Conservation (phyloP, 2,113 vertebrate genomes). For the Drymodes brunneopygia region DNA sequence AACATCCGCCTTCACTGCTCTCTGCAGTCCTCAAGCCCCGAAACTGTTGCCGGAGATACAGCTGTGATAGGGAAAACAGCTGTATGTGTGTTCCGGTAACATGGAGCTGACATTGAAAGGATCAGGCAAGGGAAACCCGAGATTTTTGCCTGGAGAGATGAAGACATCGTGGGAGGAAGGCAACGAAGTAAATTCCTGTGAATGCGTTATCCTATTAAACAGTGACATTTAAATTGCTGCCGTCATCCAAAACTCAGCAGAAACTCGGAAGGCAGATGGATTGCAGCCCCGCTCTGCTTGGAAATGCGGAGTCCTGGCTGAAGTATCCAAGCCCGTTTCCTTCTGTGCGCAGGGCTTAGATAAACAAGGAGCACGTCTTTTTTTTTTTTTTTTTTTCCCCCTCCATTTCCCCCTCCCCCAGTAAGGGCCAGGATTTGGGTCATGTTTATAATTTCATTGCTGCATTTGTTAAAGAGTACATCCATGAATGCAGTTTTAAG, state of each 20-base stretch:
- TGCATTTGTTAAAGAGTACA: neutral
- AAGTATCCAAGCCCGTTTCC: neutral
- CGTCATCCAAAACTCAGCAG: neutral
- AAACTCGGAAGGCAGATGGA: constrained; percentile 17
- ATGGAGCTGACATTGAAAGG: neutral
- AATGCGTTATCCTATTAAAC: neutral
- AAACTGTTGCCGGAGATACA: neutral
- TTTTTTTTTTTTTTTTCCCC: neutral
- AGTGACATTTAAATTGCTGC: constrained; percentile 45
- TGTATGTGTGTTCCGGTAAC: neutral
- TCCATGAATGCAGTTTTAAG: constrained; percentile 2
- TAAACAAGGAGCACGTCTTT: neutral
- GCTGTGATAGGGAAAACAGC: constrained; percentile 47
- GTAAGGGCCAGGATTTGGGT: constrained; percentile 14
- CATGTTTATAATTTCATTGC: constrained; percentile 20
- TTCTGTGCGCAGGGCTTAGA: neutral
- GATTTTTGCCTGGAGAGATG: constrained; percentile 2
- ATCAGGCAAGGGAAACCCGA: neutral
- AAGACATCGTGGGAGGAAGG: constrained; percentile 24
- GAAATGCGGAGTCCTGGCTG: neutral
- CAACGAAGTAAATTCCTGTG: neutral
- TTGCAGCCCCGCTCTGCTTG: neutral
- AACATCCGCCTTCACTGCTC: neutral
- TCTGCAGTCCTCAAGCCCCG: neutral
- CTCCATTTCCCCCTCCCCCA: neutral